phyloP scores from a whole-genome alignment of 2,113 vertebrate genomes.

The Pan paniscus region DNA sequence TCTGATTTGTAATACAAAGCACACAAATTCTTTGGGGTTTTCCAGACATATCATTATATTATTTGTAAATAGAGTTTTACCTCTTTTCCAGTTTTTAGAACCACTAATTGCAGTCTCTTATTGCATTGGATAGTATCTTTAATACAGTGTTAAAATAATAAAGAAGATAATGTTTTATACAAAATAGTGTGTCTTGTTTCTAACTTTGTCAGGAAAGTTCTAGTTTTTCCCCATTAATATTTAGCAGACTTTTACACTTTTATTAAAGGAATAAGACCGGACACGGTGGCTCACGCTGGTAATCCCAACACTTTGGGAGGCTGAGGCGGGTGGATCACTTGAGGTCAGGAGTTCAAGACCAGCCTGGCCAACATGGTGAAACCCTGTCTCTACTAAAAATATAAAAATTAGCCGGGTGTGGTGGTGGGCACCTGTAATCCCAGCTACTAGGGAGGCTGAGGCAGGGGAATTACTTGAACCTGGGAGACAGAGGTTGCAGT shows the following conservation, averaged over 20 bases:
- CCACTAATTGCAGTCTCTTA: background rate
- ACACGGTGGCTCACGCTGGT: too few species aligned
- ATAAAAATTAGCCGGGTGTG: too few species aligned
- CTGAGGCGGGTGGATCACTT: too few species aligned
- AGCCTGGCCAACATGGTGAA: too few species aligned
- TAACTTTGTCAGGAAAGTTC: background rate
- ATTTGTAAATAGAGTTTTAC: background rate
- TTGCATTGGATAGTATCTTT: background rate
- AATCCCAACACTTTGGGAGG: too few species aligned
- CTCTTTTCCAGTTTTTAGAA: background rate
- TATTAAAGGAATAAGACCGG: background rate
- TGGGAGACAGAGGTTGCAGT: too few species aligned
- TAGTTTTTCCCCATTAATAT: slow-evolving; percentile 1
- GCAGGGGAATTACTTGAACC: too few species aligned
- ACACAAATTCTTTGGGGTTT: background rate
- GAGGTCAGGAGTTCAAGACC: too few species aligned
- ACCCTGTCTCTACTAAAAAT: too few species aligned
- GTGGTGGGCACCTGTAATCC: too few species aligned
- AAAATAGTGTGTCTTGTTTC: background rate
- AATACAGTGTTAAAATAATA: background rate
- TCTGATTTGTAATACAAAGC: background rate
- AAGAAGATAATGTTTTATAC: background rate
- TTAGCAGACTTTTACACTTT: background rate
- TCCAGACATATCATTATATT: background rate
- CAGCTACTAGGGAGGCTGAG: too few species aligned